Evolutionary conservation across 2,888 invertebrate genomes (phyloP).

Genomic region (Amphipyra tragopoginis): DNA sequence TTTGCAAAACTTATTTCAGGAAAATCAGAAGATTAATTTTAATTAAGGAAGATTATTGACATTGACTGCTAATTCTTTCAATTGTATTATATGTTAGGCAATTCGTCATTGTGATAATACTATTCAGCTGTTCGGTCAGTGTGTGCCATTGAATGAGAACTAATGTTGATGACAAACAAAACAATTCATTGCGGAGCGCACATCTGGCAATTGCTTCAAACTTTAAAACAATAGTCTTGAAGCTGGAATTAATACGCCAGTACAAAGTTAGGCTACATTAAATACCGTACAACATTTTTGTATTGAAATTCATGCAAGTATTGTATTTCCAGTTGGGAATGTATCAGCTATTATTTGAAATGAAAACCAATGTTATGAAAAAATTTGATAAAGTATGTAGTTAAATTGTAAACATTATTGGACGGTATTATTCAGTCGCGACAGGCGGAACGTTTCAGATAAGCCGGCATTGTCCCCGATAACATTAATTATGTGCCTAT

Average conservation of each 20-base stretch:
- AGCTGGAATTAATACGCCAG: constrained; percentile 8
- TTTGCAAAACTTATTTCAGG: constrained; percentile 1
- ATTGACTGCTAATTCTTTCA: neutral
- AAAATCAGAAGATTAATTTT: neutral
- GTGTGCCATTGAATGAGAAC: constrained; percentile 34
- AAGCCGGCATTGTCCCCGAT: constrained; percentile 71
- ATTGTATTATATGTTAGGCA: constrained; percentile 1
- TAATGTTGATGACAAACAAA: constrained; percentile 52
- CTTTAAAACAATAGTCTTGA: constrained; percentile 31
- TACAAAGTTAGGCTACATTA: constrained; percentile 5
- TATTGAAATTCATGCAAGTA: constrained; percentile 11
- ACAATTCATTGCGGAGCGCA: constrained; percentile 45
- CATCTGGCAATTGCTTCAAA: constrained; percentile 48
- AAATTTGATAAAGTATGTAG: constrained; percentile 63
- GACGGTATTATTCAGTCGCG: constrained; percentile 65
- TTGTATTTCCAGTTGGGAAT: constrained; percentile 19
- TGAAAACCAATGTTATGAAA: constrained; percentile 39
- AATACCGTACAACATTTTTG: constrained; percentile 1
- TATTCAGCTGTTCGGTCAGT: constrained; percentile 28
- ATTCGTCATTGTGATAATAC: constrained; percentile 5
- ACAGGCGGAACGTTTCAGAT: constrained; percentile 71
- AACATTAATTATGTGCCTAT: constrained; percentile 64
- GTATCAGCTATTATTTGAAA: constrained; percentile 21
- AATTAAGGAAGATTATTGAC: neutral
- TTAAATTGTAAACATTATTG: constrained; percentile 66